Evolutionary conservation across 2,113 vertebrate genomes (phyloP).

Genomic region (Misgurnus anguillicaudatus): DNA sequence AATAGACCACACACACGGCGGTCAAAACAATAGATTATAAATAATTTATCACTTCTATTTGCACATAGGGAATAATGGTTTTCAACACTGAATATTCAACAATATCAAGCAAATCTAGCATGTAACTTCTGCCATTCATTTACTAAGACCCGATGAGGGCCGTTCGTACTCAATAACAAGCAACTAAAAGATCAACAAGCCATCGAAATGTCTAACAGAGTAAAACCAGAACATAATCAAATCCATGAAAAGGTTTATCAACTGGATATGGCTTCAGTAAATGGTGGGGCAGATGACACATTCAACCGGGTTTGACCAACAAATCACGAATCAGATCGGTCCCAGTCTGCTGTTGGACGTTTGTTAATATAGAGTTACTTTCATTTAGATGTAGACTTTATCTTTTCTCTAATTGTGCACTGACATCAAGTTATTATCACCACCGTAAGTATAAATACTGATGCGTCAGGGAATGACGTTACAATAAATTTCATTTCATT

Average conservation of each 20-base stretch:
- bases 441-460: neutral
- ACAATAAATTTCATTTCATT: neutral
- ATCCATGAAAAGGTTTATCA: slow-evolving; percentile 5
- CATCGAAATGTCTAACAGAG: neutral
- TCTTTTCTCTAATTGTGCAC: neutral
- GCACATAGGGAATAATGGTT: slow-evolving; percentile 51
- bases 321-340: slow-evolving; percentile 37
- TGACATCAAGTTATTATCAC: no score
- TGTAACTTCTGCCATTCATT: neutral
- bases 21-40: slow-evolving; percentile 75
- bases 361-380: slow-evolving; percentile 58
- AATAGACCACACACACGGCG: slow-evolving; percentile 74
- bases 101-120: slow-evolving; percentile 23
- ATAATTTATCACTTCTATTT: slow-evolving; percentile 65
- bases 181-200: slow-evolving; percentile 15
- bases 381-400: slow-evolving; percentile 45
- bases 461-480: neutral
- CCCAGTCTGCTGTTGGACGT: slow-evolving; percentile 65
- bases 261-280: slow-evolving; percentile 39
- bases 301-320: no score
- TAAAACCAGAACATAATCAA: slow-evolving; percentile 17
- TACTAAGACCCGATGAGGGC: neutral
- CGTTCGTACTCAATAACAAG: neutral
- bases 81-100: slow-evolving; percentile 38
- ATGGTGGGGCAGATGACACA: slow-evolving; percentile 3